phyloP scores from a whole-genome alignment of 2,797 vertebrate species.

The Spinus pinus region DNA sequence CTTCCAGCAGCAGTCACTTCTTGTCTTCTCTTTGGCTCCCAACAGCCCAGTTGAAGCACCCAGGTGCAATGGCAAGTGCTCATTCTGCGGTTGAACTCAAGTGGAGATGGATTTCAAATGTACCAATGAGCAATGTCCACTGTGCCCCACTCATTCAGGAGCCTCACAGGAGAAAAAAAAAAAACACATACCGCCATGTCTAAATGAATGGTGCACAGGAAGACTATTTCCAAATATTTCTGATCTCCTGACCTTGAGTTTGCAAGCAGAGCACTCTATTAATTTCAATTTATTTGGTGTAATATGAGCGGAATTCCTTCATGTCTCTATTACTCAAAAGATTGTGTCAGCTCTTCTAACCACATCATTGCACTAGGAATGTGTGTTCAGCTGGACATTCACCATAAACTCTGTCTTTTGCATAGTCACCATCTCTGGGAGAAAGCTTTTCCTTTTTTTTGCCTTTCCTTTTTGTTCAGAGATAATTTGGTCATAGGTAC shows the following conservation, averaged over 20 bases:
- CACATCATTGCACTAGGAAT: neutral
- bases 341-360: slow-evolving; percentile 27
- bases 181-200: accelerated
- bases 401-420: neutral
- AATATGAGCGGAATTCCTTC: neutral
- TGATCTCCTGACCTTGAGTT: neutral
- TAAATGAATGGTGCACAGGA: neutral
- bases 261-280: neutral
- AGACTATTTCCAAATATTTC: neutral
- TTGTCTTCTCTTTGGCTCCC: neutral
- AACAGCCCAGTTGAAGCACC: neutral
- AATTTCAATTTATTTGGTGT: neutral
- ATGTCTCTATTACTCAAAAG: neutral
- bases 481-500: neutral
- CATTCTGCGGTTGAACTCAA: neutral
- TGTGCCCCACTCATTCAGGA: neutral
- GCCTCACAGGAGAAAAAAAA: neutral
- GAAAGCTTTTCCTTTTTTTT: neutral
- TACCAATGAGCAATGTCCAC: neutral
- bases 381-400: neutral
- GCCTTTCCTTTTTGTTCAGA: neutral
- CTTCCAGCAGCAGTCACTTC: neutral
- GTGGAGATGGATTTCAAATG: neutral
- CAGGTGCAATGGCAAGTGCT: neutral
- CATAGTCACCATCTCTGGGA: neutral